phyloP scores from a whole-genome alignment of 2,888 invertebrate species.

The Nowickia ferox region DNA sequence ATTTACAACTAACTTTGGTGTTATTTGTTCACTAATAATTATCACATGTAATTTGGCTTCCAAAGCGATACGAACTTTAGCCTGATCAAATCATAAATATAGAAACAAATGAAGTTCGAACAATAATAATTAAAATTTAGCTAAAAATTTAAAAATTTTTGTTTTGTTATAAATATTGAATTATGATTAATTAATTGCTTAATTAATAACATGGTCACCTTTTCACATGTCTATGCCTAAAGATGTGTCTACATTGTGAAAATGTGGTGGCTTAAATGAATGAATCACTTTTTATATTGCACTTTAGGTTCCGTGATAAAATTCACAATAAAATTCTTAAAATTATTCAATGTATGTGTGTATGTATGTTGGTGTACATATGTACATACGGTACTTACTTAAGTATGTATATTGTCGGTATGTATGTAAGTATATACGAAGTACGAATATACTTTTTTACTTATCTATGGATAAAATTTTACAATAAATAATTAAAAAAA shows the following conservation, averaged over 20 bases:
- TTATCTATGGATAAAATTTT: conserved; percentile 44
- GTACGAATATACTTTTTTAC: conserved; percentile 31
- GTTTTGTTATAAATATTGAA: too few species aligned
- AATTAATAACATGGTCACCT: conserved; percentile 23
- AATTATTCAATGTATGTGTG: conserved; percentile 16
- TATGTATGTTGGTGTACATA: not conserved
- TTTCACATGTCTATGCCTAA: not conserved
- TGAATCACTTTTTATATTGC: conserved; percentile 59
- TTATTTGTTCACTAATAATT: too few species aligned
- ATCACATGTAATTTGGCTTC: too few species aligned
- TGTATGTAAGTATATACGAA: conserved; percentile 17
- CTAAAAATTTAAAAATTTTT: too few species aligned
- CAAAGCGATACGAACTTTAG: too few species aligned
- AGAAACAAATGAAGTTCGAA: too few species aligned
- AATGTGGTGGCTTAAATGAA: conserved; percentile 11
- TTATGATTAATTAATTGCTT: not conserved
- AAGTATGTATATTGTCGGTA: not conserved
- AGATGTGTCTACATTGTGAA: conserved; percentile 9
- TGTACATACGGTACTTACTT: not conserved
- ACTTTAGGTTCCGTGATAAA: conserved; percentile 62
- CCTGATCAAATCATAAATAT: too few species aligned
- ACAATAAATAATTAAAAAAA: conserved; percentile 29
- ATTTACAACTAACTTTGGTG: too few species aligned
- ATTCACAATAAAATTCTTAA: conserved; percentile 48
- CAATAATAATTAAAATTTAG: too few species aligned